Evolutionary conservation across 2,888 invertebrate genomes (phyloP), one percentile per base, ranked within the genome.

Genomic region (Coenonympha glycerion): DNA sequence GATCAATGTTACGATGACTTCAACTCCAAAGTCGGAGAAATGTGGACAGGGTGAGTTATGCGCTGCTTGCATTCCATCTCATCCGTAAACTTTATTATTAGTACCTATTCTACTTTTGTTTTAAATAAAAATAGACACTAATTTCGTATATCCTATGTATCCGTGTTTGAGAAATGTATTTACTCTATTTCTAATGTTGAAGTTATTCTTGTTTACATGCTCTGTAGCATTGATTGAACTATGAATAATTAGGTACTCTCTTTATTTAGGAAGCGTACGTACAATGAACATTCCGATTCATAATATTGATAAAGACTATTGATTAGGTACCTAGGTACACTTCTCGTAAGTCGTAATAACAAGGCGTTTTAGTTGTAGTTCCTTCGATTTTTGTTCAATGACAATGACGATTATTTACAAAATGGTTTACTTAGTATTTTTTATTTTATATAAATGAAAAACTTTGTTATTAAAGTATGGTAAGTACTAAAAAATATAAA

Each of bases 11-110:
- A 78, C 64, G 70, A 87, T 87, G 87, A 85, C 80, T 79, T 87
- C 87, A 60, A 87, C 86, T 70, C 86, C 86, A 62, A 86, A 86
- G 79, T 76, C 85, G 73, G 87, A 86, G 57, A 86, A 81, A 85
- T 83, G 76, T 64, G 82, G 79, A 66, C 84, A 79, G 73, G 86
- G 86, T 87, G 77, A 80, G 84, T 62, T 66, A 69, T 22, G 39
- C 33, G 60, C 64, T 66, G 56, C 71, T 55, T 69, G 66, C 67
- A 61, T 63, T 67, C 55, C 53, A 52, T 50, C 31, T 49, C 45
- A 34, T 37, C 33, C 24, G 30, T 47, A 49, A 52, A 46, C 44
- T 49, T 44, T 18, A 47, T 16, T 48, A 40, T 24, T 45, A n/a
- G n/a, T n/a, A n/a, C n/a, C n/a, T n/a, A 45, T 50, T 50, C 39